A percentile compares a stretch with the other conserved stretches of the same genome.
Evolutionary conservation across 2,888 invertebrate genomes (phyloP).

Genomic region (Lycaena phlaeas): DNA sequence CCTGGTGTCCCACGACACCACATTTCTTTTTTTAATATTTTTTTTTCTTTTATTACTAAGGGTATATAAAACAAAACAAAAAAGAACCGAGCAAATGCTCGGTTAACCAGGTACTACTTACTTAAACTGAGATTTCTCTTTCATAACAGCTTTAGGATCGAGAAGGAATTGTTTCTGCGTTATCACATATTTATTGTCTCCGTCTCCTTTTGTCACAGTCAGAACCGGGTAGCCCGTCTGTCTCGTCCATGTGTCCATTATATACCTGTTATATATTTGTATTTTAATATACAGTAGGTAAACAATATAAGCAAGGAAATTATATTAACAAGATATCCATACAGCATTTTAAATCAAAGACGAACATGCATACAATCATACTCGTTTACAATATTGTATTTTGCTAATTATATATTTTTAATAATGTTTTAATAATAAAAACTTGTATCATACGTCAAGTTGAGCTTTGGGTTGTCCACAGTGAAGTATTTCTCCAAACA

Average conservation of each 20-base stretch:
- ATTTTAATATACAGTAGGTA: no score
- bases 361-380: no score
- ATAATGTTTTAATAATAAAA: no score
- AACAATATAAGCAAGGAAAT: no score
- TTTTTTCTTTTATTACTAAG: neutral
- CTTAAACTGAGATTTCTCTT: constrained; percentile 64
- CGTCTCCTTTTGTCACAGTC: constrained; percentile 59
- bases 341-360: no score
- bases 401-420: no score
- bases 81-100: constrained; percentile 7
- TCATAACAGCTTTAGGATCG: constrained; percentile 74
- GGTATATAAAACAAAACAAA: neutral
- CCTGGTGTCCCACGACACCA: no score
- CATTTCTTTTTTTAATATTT: no score
- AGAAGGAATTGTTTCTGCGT: constrained; percentile 84
- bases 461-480: constrained; percentile 56
- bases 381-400: no score
- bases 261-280: constrained; percentile 60
- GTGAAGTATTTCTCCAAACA: constrained; percentile 74
- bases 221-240: constrained; percentile 92
- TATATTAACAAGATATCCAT: no score
- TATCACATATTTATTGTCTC: constrained; percentile 67
- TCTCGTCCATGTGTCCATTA: constrained; percentile 92
- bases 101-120: constrained; percentile 28
- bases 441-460: constrained; percentile 55